Percentiles rank a stretch among this genome's conserved stretches.
These are phyloP conservation scores for Xanthorhoe designata DNA, from an alignment of 2,888 invertebrate species.

Conservation along the genomic window DNA sequence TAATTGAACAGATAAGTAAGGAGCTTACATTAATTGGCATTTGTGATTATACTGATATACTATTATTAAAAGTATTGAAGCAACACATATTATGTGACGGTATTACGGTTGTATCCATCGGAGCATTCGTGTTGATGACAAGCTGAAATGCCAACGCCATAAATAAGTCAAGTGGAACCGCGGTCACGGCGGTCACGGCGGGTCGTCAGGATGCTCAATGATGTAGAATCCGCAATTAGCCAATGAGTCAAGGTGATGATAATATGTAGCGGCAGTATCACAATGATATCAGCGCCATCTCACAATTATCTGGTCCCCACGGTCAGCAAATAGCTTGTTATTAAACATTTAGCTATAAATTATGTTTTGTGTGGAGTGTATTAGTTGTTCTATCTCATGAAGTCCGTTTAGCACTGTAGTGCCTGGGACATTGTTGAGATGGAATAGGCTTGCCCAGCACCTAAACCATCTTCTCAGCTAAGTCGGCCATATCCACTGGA, in stretches of 20 bases:
- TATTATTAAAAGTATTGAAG: background rate
- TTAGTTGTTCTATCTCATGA: too few relatives aligned
- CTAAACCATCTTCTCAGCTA: too few relatives aligned
- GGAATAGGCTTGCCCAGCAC: too few relatives aligned
- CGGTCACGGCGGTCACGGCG: constrained; percentile 20
- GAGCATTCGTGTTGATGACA: constrained; percentile 3
- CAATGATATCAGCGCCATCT: constrained; percentile 45
- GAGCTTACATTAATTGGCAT: background rate
- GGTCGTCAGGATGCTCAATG: constrained; percentile 29
- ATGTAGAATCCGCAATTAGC: constrained; percentile 36
- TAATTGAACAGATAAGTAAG: background rate
- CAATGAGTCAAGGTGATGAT: constrained; percentile 33
- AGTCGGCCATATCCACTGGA: too few relatives aligned
- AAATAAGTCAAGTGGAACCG: constrained; percentile 20
- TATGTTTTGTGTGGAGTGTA: background rate
- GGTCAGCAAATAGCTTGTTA: constrained; percentile 28
- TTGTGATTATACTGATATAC: background rate
- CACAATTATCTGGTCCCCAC: constrained; percentile 40
- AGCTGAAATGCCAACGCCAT: constrained; percentile 17
- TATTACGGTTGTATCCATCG: constrained; percentile 1
- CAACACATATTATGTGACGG: background rate
- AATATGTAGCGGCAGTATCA: constrained; percentile 30
- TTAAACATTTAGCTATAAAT: constrained; percentile 10
- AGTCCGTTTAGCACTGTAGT: too few relatives aligned
- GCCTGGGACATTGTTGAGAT: too few relatives aligned